Percentiles rank a stretch among this genome's conserved stretches.
Conservation (phyloP, 2,113 vertebrate genomes). For the Eolophus roseicapilla region DNA sequence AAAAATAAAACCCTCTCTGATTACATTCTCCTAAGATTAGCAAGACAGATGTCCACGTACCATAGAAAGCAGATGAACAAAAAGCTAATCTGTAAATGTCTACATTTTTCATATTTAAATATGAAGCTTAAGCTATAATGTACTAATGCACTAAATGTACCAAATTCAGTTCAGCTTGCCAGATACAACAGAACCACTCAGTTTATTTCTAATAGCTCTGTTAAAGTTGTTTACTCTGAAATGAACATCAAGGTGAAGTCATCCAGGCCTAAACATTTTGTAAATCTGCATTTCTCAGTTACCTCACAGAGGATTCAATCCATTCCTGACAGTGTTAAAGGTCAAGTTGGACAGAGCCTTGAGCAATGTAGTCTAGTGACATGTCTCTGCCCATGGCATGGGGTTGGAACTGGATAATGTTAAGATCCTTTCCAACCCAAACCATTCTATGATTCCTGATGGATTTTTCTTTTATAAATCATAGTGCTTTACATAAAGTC, state of each 20-base stretch:
- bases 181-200: not conserved
- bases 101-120: conserved; percentile 53
- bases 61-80: conserved; percentile 16
- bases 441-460: not conserved
- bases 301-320: not conserved
- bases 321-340: not conserved
- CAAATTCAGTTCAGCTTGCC: conserved; percentile 14
- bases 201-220: conserved; percentile 17
- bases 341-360: not conserved
- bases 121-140: not conserved
- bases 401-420: not conserved
- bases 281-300: not conserved
- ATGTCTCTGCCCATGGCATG: not conserved
- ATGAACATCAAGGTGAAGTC: not conserved
- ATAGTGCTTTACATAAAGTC: not conserved
- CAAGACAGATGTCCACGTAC: conserved; percentile 32
- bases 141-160: not conserved
- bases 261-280: not conserved
- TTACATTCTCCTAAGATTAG: conserved; percentile 33
- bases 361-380: not conserved
- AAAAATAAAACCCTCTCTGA: conserved; percentile 4
- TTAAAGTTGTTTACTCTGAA: not conserved
- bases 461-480: not conserved
- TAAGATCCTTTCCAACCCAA: not conserved
- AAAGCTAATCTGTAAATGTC: conserved; percentile 26